Percentiles rank a stretch among this genome's conserved stretches.
These are phyloP conservation scores for Argopecten irradians DNA, from an alignment of 1,140 invertebrate species.

Conservation along the genomic window DNA sequence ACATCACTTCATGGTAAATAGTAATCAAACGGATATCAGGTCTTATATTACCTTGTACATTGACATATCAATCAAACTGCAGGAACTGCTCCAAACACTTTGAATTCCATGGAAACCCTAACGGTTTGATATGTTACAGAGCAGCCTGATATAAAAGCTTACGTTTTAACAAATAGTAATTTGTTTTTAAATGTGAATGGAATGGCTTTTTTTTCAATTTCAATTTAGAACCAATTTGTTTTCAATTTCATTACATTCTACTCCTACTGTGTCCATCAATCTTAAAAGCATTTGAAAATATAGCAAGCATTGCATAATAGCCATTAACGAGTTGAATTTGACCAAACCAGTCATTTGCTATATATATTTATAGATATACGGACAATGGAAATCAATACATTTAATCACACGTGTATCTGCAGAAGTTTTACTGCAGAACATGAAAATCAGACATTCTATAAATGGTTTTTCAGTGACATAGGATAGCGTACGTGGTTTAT, in stretches of 20 bases:
- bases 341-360: neutral
- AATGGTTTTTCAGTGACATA: neutral
- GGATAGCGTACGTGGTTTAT: neutral
- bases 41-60: neutral
- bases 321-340: neutral
- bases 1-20: neutral
- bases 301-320: neutral
- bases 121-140: neutral
- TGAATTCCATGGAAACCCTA: neutral
- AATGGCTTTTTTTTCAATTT: neutral
- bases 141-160: neutral
- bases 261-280: neutral
- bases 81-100: neutral
- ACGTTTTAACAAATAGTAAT: neutral
- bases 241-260: conserved; percentile 6
- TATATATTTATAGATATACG: neutral
- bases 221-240: neutral
- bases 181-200: neutral
- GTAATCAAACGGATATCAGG: neutral
- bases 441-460: neutral
- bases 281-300: neutral
- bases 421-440: neutral
- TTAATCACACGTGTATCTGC: neutral
- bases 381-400: neutral
- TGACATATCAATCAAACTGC: neutral